phyloP scores from a whole-genome alignment of 2,888 invertebrate genomes.

The Idaea aversata region DNA sequence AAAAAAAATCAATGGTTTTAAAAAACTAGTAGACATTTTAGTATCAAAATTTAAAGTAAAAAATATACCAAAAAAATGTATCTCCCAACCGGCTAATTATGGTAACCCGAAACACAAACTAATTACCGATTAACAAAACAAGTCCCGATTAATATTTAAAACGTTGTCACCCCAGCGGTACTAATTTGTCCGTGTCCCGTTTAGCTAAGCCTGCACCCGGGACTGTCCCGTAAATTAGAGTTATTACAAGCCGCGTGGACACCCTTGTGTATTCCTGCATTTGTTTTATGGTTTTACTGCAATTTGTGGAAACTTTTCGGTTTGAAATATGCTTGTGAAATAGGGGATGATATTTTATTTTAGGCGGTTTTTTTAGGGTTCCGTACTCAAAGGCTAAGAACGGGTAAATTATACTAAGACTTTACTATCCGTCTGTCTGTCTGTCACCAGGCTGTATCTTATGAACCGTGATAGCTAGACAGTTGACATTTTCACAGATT shows the following conservation, averaged over 20 bases:
- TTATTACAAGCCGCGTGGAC: conserved; percentile 12
- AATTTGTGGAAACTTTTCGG: background rate
- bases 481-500: no score
- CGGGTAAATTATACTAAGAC: background rate
- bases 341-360: background rate
- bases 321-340: background rate
- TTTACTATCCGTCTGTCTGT: background rate
- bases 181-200: conserved; percentile 5
- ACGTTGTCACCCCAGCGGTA: conserved; percentile 1
- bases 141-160: conserved; percentile 3
- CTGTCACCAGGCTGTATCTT: no score
- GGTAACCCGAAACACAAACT: background rate
- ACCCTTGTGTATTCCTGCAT: conserved; percentile 8
- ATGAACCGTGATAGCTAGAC: no score
- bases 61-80: background rate
- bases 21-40: background rate
- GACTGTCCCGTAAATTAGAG: conserved; percentile 12
- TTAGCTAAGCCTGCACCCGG: conserved; percentile 5
- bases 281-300: conserved; percentile 5
- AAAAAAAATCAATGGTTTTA: background rate
- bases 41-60: background rate
- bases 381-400: background rate
- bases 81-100: background rate
- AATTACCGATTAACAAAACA: conserved; percentile 2
- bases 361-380: background rate